phyloP scores from a whole-genome alignment of 2,113 vertebrate genomes.

The Sinosuthora webbiana region DNA sequence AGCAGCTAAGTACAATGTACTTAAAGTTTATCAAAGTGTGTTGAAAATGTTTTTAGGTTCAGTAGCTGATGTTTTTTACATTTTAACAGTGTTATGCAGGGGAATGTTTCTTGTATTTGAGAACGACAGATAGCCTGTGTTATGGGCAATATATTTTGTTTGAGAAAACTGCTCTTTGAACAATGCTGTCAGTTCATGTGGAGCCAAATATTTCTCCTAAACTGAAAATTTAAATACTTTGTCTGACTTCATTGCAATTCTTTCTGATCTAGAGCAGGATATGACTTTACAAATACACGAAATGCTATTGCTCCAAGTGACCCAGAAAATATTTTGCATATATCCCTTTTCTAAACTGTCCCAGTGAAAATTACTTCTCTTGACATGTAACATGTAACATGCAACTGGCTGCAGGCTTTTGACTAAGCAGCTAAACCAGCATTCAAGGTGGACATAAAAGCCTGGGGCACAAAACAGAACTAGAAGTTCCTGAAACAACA shows the following conservation, averaged over 20 bases:
- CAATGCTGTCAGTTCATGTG: background rate
- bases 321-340: background rate
- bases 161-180: slow-evolving; percentile 14
- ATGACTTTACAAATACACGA: background rate
- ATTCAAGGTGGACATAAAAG: background rate
- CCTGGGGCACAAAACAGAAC: background rate
- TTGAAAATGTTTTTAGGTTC: slow-evolving; percentile 43
- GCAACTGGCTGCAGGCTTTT: background rate
- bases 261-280: background rate
- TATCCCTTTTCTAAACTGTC: background rate
- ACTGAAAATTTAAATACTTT: background rate
- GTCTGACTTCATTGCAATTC: background rate
- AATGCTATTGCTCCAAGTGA: background rate
- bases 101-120: background rate
- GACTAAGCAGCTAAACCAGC: background rate
- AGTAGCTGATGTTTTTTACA: slow-evolving; percentile 18
- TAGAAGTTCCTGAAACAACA: background rate
- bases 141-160: background rate
- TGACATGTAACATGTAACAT: background rate
- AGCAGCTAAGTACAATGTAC: slow-evolving; percentile 45
- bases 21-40: slow-evolving; percentile 8
- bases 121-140: background rate
- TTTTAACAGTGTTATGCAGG: slow-evolving; percentile 3
- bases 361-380: background rate
- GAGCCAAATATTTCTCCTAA: background rate